Evolutionary conservation across 2,113 vertebrate species (phyloP).

Genomic region (Platysteira castanea): DNA sequence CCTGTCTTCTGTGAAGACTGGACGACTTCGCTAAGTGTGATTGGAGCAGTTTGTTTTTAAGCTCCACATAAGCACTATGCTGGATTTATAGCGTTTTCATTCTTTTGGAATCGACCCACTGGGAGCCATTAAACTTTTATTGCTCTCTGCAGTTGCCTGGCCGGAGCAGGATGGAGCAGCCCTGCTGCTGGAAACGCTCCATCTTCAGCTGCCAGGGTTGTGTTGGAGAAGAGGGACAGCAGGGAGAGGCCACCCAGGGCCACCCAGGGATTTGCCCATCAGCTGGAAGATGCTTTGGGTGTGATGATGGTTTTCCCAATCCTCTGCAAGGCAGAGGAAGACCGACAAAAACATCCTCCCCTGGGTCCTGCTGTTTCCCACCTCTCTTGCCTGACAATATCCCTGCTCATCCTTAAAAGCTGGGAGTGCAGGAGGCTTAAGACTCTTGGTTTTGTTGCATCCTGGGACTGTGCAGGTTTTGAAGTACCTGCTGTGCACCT

Average conservation of each 20-base stretch:
- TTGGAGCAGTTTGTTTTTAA: constrained; percentile 82
- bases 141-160: constrained; percentile 78
- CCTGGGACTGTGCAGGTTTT: not conserved
- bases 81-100: constrained; percentile 80
- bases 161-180: constrained; percentile 63
- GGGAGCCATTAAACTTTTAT: constrained; percentile 83
- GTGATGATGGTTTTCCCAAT: not conserved
- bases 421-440: not conserved
- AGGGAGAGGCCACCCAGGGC: not conserved
- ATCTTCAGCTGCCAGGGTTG: constrained; percentile 13
- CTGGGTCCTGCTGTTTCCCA: not conserved
- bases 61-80: constrained; percentile 75
- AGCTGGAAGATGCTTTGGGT: not conserved
- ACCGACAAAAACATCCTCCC: not conserved
- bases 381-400: not conserved
- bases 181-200: constrained; percentile 44
- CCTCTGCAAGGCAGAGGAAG: not conserved
- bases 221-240: not conserved
- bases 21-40: constrained; percentile 75
- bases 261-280: not conserved
- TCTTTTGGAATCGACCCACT: constrained; percentile 77
- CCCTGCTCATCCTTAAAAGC: not conserved
- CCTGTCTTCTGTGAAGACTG: constrained; percentile 59
- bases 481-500: not conserved
- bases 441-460: not conserved